phyloP scores from a whole-genome alignment of 2,113 vertebrate species.

The Cyanoderma ruficeps region DNA sequence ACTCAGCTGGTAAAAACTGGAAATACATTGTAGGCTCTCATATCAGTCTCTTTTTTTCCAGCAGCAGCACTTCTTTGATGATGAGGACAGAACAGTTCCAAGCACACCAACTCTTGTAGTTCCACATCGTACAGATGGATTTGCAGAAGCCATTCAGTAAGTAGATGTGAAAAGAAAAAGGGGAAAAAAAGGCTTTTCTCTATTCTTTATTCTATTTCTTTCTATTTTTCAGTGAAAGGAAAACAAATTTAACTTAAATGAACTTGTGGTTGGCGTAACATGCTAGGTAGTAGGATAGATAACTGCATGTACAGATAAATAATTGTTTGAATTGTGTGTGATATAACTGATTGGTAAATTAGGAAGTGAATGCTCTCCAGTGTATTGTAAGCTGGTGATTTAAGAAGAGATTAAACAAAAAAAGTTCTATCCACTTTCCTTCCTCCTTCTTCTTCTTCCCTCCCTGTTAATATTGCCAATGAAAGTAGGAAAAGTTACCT shows the following conservation, averaged over 20 bases:
- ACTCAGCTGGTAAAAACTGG: not conserved
- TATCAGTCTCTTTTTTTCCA: slow-evolving; percentile 31
- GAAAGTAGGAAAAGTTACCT: not conserved
- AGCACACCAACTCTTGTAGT: slow-evolving; percentile 91
- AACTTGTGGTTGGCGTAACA: not conserved
- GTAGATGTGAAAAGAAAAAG: slow-evolving; percentile 40
- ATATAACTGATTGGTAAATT: not conserved
- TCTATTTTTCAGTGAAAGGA: not conserved
- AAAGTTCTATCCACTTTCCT: not conserved
- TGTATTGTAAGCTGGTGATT: not conserved
- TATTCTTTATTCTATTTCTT: not conserved
- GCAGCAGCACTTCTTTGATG: slow-evolving; percentile 92
- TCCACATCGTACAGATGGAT: slow-evolving; percentile 89
- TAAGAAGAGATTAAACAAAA: not conserved
- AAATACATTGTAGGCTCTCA: not conserved
- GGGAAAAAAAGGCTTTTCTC: not conserved
- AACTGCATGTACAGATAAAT: not conserved
- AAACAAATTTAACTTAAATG: not conserved
- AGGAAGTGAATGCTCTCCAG: not conserved
- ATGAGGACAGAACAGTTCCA: slow-evolving; percentile 96
- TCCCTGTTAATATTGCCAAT: not conserved
- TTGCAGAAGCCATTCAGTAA: slow-evolving; percentile 94
- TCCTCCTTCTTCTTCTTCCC: no score
- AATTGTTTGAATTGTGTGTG: not conserved
- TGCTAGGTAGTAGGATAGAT: not conserved